phyloP scores from a whole-genome alignment of 1,140 invertebrate species.

The Paraescarpia echinospica region DNA sequence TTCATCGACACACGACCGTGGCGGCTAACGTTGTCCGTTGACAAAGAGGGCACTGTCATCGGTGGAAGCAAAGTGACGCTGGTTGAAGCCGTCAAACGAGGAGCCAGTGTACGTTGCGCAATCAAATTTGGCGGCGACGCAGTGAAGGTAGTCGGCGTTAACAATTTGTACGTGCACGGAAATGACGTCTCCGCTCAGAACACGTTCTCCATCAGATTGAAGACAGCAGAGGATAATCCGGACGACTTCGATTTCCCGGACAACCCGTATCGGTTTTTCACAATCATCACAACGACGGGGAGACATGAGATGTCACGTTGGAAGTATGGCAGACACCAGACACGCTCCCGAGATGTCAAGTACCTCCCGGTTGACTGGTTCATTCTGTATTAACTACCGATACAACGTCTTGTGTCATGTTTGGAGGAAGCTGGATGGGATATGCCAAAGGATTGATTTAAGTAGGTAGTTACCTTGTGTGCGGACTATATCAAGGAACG shows the following conservation, averaged over 20 bases:
- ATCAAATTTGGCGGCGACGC: neutral
- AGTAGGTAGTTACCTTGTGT: no score
- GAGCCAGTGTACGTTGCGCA: no score
- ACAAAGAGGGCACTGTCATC: slow-evolving; percentile 8
- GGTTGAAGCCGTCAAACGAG: no score
- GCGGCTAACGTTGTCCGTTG: neutral
- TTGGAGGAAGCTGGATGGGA: no score
- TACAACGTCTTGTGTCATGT: no score
- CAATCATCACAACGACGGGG: slow-evolving; percentile 5
- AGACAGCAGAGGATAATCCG: neutral
- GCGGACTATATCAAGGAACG: no score
- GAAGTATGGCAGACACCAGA: neutral
- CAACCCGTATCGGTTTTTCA: no score
- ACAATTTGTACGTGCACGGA: slow-evolving; percentile 1
- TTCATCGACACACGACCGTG: slow-evolving; percentile 5
- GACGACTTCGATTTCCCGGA: no score
- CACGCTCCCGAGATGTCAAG: neutral
- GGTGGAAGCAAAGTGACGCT: neutral
- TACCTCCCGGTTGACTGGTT: no score
- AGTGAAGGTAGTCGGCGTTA: neutral
- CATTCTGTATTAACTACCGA: no score
- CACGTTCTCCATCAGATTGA: neutral
- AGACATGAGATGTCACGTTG: neutral
- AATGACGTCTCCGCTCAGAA: neutral
- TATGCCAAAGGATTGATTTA: no score